These are phyloP conservation scores for Caenorhabditis sp. DNA, from an alignment of 2,888 invertebrate genomes.

Conservation along the genomic window DNA sequence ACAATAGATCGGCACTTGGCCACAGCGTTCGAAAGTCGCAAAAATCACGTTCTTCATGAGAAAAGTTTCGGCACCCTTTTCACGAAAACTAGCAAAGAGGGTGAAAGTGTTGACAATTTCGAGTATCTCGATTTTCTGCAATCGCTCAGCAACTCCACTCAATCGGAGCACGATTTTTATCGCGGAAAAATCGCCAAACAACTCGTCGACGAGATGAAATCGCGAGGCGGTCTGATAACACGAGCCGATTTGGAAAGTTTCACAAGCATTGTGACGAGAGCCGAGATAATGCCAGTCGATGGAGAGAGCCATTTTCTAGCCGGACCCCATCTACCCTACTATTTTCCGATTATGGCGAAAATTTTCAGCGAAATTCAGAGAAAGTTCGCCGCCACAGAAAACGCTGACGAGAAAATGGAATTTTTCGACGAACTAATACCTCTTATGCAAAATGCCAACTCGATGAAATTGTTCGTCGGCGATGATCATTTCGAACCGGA, in stretches of 20 bases:
- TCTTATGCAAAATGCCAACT: conserved; percentile 23
- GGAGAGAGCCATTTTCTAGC: not conserved
- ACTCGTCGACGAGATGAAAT: conserved; percentile 44
- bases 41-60: conserved; percentile 30
- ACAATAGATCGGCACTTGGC: conserved; percentile 18
- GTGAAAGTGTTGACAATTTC: conserved; percentile 4
- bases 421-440: conserved; percentile 20
- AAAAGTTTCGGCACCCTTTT: conserved; percentile 20
- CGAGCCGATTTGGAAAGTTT: conserved; percentile 38
- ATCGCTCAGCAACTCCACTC: conserved; percentile 10
- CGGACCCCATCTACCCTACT: conserved; percentile 30
- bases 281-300: conserved; percentile 12
- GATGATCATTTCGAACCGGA: conserved; percentile 32
- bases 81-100: conserved; percentile 16
- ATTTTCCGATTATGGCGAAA: conserved; percentile 13
- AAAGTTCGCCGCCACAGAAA: conserved; percentile 5
- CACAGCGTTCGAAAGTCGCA: conserved; percentile 25
- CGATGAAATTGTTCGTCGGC: conserved; percentile 27
- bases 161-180: conserved; percentile 46
- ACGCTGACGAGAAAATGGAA: conserved; percentile 20
- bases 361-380: not conserved
- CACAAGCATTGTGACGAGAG: conserved; percentile 25
- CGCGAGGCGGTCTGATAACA: conserved; percentile 24
- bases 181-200: conserved; percentile 35
- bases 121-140: conserved; percentile 25